phyloP scores from a whole-genome alignment of 2,888 invertebrate species.

The Clostera curtula region DNA sequence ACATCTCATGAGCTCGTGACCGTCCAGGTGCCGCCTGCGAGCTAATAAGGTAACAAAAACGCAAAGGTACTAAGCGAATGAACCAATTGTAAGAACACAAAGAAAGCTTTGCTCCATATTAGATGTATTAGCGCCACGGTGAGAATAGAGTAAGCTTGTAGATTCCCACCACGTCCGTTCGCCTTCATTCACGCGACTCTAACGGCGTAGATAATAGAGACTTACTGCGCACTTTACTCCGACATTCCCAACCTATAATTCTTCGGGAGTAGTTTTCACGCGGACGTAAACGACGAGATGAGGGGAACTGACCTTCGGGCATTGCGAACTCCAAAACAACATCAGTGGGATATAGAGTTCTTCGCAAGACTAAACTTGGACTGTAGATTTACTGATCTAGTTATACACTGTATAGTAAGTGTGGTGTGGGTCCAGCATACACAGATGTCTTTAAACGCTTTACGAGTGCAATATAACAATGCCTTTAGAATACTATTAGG shows the following conservation, averaged over 20 bases:
- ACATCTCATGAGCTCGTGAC: no score
- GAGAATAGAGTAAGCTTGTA: constrained; percentile 57
- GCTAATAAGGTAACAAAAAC: no score
- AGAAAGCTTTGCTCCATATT: constrained; percentile 28
- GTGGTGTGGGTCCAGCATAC: no score
- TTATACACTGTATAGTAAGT: no score
- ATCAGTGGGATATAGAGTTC: no score
- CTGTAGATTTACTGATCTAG: no score
- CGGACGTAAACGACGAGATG: constrained; percentile 36
- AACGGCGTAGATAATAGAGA: constrained; percentile 72
- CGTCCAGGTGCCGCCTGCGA: no score
- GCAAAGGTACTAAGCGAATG: constrained; percentile 14
- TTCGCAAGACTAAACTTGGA: no score
- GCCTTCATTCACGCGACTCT: constrained; percentile 70
- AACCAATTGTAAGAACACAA: constrained; percentile 33
- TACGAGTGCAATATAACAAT: no score
- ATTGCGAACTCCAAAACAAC: no score
- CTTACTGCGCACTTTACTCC: constrained; percentile 70
- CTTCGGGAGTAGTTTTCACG: constrained; percentile 51
- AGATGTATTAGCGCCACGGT: constrained; percentile 33
- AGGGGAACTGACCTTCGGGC: constrained; percentile 32
- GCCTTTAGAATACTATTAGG: no score
- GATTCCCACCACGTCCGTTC: constrained; percentile 62
- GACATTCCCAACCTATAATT: constrained; percentile 65
- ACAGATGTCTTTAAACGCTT: no score